phyloP scores from a whole-genome alignment of 2,113 vertebrate species.

The Ochotona curzoniae region DNA sequence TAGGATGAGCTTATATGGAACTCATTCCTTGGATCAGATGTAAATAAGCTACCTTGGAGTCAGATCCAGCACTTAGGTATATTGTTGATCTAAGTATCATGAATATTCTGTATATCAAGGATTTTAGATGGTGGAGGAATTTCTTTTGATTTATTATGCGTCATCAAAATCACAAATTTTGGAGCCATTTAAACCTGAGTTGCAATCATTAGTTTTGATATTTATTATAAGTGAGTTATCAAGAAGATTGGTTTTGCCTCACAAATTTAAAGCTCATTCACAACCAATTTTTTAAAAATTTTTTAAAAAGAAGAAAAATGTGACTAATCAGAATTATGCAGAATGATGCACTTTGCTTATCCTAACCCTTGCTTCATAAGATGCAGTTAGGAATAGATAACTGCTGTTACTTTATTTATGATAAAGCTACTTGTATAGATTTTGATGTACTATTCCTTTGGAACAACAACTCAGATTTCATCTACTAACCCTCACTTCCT shows the following conservation, averaged over 20 bases:
- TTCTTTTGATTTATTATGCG: not conserved
- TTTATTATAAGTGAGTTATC: not conserved
- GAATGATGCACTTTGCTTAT: not conserved
- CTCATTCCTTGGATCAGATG: not conserved
- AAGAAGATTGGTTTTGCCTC: not conserved
- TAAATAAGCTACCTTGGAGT: not conserved
- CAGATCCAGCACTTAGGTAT: not conserved
- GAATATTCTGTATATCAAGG: not conserved
- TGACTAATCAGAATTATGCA: not conserved
- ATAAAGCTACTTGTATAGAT: not conserved
- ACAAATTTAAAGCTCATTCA: not conserved
- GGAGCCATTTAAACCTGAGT: not conserved
- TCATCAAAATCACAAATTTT: not conserved
- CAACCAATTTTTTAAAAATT: not conserved
- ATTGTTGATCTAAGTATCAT: not conserved
- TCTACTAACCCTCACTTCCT: not conserved
- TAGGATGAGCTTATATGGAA: not conserved
- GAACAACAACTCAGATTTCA: not conserved
- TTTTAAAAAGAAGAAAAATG: no score
- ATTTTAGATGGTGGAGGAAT: not conserved
- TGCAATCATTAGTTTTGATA: not conserved
- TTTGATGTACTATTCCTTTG: not conserved
- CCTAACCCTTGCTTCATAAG: not conserved
- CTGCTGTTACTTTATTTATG: not conserved
- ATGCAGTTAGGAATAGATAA: not conserved